phyloP scores from a whole-genome alignment of 1,140 invertebrate genomes.

The Saccostrea echinata region DNA sequence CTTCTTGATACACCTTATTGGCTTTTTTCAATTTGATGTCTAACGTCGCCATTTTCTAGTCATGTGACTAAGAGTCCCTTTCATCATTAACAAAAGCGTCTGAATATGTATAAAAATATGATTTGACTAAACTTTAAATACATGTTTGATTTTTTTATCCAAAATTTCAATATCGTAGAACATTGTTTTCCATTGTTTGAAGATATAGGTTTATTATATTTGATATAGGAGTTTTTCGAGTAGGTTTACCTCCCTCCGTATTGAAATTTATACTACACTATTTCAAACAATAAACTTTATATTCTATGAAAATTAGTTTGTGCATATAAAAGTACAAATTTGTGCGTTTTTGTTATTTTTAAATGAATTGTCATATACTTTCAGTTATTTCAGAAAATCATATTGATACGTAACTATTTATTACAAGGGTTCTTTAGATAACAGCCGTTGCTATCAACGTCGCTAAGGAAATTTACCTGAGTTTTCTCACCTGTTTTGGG shows the following conservation, averaged over 20 bases:
- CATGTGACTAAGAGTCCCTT: conserved; percentile 62
- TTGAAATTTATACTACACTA: too few species aligned
- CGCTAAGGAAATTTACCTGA: conserved; percentile 49
- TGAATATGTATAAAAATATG: too few species aligned
- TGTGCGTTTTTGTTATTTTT: too few species aligned
- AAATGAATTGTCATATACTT: too few species aligned
- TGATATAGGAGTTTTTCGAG: not conserved
- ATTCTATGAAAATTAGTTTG: too few species aligned
- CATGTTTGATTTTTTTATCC: not conserved
- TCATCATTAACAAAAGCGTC: conserved; percentile 28
- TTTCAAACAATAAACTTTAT: too few species aligned
- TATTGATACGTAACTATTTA: not conserved
- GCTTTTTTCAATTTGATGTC: conserved; percentile 89
- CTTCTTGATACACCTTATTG: conserved; percentile 92
- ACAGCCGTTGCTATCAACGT: conserved; percentile 67
- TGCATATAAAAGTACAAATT: too few species aligned
- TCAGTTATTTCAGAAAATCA: too few species aligned
- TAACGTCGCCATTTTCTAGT: conserved; percentile 74
- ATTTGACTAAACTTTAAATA: not conserved
- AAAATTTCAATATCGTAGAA: not conserved
- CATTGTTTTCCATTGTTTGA: not conserved
- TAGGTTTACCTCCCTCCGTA: not conserved
- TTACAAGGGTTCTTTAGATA: conserved; percentile 56
- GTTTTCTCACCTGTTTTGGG: conserved; percentile 9
- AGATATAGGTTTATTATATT: not conserved